A percentile compares a stretch with the other conserved stretches of the same genome.
Evolutionary conservation across 2,888 invertebrate genomes (phyloP).

Genomic region (Napeogenes inachia): DNA sequence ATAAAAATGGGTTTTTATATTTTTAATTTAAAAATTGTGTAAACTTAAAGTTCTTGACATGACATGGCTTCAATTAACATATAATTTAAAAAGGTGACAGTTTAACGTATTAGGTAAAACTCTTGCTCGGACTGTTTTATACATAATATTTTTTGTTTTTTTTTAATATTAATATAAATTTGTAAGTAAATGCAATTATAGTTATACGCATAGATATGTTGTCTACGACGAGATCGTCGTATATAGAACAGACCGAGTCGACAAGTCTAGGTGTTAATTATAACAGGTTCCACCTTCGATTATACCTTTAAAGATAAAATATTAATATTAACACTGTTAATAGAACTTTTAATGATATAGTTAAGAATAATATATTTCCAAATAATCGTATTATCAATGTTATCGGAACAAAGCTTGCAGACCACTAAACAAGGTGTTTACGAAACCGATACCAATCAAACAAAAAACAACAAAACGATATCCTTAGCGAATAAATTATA

Average conservation of each 20-base stretch:
- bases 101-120: no score
- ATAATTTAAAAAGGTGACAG: no score
- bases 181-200: no score
- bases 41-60: no score
- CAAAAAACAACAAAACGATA: conserved; percentile 58
- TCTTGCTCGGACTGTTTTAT: no score
- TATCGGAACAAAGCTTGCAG: conserved; percentile 54
- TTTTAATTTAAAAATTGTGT: no score
- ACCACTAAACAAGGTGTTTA: conserved; percentile 75
- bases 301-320: neutral
- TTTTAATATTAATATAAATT: no score
- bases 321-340: neutral
- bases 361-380: neutral
- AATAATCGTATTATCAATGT: conserved; percentile 29
- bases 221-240: neutral
- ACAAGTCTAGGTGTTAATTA: conserved; percentile 3
- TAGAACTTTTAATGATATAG: neutral
- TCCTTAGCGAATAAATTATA: conserved; percentile 74
- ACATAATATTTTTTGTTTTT: no score
- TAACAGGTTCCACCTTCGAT: no score
- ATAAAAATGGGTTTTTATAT: no score
- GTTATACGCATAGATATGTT: neutral
- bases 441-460: conserved; percentile 67
- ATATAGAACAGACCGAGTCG: conserved; percentile 11
- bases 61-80: no score